phyloP scores from a whole-genome alignment of 2,113 vertebrate species.

The Hemibagrus wyckioides region DNA sequence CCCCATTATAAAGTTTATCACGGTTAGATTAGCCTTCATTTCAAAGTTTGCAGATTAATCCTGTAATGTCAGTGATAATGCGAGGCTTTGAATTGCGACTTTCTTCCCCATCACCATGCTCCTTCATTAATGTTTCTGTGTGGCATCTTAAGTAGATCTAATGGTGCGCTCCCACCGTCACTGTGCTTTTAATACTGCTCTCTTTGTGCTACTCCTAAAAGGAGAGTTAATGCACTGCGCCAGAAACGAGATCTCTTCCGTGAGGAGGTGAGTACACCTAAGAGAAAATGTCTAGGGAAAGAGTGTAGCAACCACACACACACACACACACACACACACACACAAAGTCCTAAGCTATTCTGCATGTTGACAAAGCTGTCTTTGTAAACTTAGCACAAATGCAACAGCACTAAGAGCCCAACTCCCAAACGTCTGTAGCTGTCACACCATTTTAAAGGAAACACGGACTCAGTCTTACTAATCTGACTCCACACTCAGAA shows the following conservation, averaged over 20 bases:
- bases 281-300: constrained; percentile 68
- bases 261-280: constrained; percentile 93
- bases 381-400: constrained; percentile 61
- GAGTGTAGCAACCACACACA: constrained; percentile 64
- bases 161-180: constrained; percentile 49
- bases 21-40: not conserved
- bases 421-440: constrained; percentile 34
- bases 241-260: constrained; percentile 97
- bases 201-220: constrained; percentile 85
- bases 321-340: constrained; percentile 58
- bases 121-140: constrained; percentile 42
- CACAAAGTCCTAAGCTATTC: constrained; percentile 46
- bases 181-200: constrained; percentile 80
- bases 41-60: not conserved
- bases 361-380: constrained; percentile 63
- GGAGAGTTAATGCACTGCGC: constrained; percentile 90
- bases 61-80: not conserved
- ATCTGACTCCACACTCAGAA: constrained; percentile 26
- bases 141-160: constrained; percentile 52
- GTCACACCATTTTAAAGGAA: constrained; percentile 39
- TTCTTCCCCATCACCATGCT: constrained; percentile 32
- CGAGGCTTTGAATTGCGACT: constrained; percentile 2
- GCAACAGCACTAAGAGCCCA: constrained; percentile 44
- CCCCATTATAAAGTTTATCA: not conserved
- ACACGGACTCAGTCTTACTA: constrained; percentile 34